Percentiles rank a stretch among this genome's conserved stretches.
Evolutionary conservation across 2,888 invertebrate species (phyloP).

Genomic region (Acleris holmiana): DNA sequence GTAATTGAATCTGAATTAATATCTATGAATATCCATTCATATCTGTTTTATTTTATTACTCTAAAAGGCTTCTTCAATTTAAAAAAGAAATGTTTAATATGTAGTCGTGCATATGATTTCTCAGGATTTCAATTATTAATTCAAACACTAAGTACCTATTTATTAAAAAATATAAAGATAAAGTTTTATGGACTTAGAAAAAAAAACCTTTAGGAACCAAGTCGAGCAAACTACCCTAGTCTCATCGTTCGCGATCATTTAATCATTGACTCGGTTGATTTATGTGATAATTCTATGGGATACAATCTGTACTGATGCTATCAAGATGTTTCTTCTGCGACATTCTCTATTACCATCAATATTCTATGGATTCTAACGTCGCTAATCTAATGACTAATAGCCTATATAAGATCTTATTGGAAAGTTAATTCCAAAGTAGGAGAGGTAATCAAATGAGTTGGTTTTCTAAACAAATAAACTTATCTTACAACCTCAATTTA

Average conservation of each 20-base stretch:
- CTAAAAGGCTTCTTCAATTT: too few relatives aligned
- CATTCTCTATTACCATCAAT: slow-evolving; percentile 42
- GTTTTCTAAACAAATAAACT: too few relatives aligned
- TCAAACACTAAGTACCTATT: too few relatives aligned
- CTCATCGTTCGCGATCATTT: slow-evolving; percentile 68
- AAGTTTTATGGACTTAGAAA: background rate
- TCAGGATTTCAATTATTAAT: too few relatives aligned
- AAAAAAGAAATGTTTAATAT: too few relatives aligned
- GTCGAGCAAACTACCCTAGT: slow-evolving; percentile 31
- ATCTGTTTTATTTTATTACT: too few relatives aligned
- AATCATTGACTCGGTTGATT: slow-evolving; percentile 76
- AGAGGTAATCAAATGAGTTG: too few relatives aligned
- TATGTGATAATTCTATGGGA: slow-evolving; percentile 77
- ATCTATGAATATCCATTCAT: too few relatives aligned
- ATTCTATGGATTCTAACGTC: background rate
- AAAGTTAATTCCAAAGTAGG: background rate
- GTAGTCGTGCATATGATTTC: too few relatives aligned
- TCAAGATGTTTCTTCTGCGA: slow-evolving; percentile 63
- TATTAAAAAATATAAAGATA: too few relatives aligned
- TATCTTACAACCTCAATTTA: too few relatives aligned
- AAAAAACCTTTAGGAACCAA: background rate
- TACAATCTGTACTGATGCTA: slow-evolving; percentile 62
- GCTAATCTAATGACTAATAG: slow-evolving; percentile 3
- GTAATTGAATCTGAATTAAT: too few relatives aligned
- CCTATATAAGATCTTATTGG: background rate